phyloP scores from a whole-genome alignment of 2,888 invertebrate genomes.

The Cephus sareptanus region DNA sequence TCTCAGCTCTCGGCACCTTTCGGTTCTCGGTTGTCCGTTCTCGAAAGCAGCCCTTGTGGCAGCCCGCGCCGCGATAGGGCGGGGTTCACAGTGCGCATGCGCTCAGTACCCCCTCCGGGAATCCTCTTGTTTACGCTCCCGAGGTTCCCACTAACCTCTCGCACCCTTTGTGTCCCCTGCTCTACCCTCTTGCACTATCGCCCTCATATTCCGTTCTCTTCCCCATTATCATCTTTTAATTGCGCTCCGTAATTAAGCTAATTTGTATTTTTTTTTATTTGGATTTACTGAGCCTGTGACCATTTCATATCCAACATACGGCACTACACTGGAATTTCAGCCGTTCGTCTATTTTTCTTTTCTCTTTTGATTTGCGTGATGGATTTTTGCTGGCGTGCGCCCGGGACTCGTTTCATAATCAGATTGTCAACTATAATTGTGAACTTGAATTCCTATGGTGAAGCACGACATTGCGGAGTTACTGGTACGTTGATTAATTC shows the following conservation, averaged over 20 bases:
- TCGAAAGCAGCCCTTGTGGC: conserved; percentile 32
- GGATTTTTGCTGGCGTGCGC: not conserved
- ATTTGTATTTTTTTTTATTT: conserved; percentile 21
- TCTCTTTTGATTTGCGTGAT: not conserved
- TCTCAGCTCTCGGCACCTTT: not conserved
- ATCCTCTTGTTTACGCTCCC: conserved; percentile 55
- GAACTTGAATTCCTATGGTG: not conserved
- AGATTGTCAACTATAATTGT: not conserved
- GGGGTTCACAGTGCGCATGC: conserved; percentile 61
- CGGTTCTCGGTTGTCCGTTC: not conserved
- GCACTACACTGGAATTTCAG: not conserved
- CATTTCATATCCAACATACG: not conserved
- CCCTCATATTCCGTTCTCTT: conserved; percentile 20
- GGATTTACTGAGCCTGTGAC: conserved; percentile 19
- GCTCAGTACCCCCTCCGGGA: conserved; percentile 35
- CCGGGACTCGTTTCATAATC: not conserved
- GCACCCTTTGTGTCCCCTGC: conserved; percentile 16
- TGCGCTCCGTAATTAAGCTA: conserved; percentile 37
- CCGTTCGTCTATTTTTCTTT: not conserved
- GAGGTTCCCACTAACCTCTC: conserved; percentile 27
- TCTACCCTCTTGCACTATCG: conserved; percentile 21
- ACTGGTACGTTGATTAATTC: conserved; percentile 30
- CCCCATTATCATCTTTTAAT: conserved; percentile 49
- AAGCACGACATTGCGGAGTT: conserved; percentile 23
- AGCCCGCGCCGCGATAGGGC: conserved; percentile 51